Evolutionary conservation across 2,888 invertebrate species (phyloP).

Genomic region (Drosophila algonquin): DNA sequence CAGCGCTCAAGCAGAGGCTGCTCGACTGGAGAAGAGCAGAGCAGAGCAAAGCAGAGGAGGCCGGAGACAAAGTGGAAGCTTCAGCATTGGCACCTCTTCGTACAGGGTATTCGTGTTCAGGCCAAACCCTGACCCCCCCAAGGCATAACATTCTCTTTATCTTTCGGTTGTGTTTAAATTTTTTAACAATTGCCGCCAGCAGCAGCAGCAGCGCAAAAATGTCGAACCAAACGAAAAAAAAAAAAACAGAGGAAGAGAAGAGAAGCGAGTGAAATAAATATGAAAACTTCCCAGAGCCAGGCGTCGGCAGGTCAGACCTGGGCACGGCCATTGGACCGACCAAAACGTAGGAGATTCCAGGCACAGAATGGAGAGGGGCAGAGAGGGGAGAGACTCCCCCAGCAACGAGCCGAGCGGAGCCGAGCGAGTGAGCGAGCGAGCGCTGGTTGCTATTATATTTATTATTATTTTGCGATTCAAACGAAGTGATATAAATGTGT

Average conservation of each 20-base stretch:
- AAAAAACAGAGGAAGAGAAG: conserved; percentile 7
- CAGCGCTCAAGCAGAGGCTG: not conserved
- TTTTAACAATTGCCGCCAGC: conserved; percentile 66
- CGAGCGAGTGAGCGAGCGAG: not conserved
- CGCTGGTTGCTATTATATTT: conserved; percentile 75
- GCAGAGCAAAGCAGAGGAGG: too few relatives aligned
- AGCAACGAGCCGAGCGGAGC: conserved; percentile 19
- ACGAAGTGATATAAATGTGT: conserved; percentile 84
- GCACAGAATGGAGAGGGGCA: conserved; percentile 17
- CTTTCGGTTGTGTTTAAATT: conserved; percentile 47
- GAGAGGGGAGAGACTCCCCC: conserved; percentile 38
- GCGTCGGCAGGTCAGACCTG: conserved; percentile 62
- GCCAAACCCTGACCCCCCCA: conserved; percentile 12
- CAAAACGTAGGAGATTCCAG: conserved; percentile 27
- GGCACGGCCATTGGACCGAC: conserved; percentile 56
- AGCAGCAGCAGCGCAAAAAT: conserved; percentile 56
- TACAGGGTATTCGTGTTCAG: conserved; percentile 25
- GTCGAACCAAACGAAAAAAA: conserved; percentile 52
- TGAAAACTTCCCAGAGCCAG: conserved; percentile 47
- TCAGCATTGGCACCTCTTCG: conserved; percentile 8
- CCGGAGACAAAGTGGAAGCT: not conserved
- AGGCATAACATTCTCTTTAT: conserved; percentile 49
- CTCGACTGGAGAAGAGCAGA: not conserved
- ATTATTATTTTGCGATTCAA: conserved; percentile 82
- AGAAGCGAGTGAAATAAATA: conserved; percentile 38